Evolutionary conservation across 2,113 vertebrate genomes (phyloP), one percentile per base, ranked within the genome.

Genomic region (Sylvietta virens): DNA sequence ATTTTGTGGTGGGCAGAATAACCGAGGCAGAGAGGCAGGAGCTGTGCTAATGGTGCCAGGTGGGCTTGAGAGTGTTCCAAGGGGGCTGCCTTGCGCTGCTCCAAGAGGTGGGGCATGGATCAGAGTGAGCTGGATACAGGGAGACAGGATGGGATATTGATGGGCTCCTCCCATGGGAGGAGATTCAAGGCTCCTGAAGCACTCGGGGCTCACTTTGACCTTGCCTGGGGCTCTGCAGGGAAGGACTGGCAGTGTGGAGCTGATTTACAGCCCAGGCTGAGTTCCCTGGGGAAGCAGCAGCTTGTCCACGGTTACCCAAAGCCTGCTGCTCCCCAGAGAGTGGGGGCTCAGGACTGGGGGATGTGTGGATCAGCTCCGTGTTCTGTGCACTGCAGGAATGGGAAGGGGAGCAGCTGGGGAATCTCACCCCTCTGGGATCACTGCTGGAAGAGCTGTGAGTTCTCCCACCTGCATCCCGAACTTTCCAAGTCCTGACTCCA

Each of bases 351-450:
- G 35, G n/a, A 0, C 4, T 16, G 22, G 31, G 35, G 40, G 42
- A 15, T 48, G 69, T 6, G 23, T 6, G n/a, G 77, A 8, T 44
- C 61, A 48, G 74, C 1, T 24, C 33, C 2, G 6, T 5, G 3
- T 4, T 39, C 20, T 2, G 4, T 26, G 35, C 1, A 0, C 11
- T 33, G 53, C 13, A 62, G 80, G 39, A 40, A 26, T 5, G 0
- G 5, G 71, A 44, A 64, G 42, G 28, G 40, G 54, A 47, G 86
- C 8, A 8, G 42, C 3, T 8, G n/a, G 33, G 23, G 21, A 72
- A 3, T 37, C 60, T 84, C 31, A 10, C 7, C 8, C 44, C 35
- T 44, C 40, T 15, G 21, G 10, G 20, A 83, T 9, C 7, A 2
- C 24, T 47, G 51, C 70, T 85, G 54, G n/a, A 73, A 44, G 50